Base-by-base conservation (phyloP, 1,140 invertebrate genomes). In the Odontomachus brunneus region DNA sequence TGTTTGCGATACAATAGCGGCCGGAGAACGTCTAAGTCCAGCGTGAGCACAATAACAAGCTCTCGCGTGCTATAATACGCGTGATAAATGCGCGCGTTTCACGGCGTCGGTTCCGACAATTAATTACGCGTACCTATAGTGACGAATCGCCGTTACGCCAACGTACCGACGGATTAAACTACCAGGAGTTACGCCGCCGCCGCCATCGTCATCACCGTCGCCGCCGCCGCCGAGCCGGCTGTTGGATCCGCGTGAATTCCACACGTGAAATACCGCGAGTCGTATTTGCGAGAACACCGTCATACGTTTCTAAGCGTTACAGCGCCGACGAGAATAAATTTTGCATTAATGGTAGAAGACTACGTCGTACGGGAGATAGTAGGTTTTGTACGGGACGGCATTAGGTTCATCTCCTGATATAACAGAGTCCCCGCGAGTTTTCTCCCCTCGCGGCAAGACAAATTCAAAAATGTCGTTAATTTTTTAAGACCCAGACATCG, bases 51-150 rank as follows among this genome's bases (percentile, higher is more conserved):
- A 71, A 71, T 80, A 80, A 69, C 65, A 51, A 57, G 29, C 53
- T 26, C 24, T 11, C 62, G 63, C 29, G 63, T 57, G 51, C 63
- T 44, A 80, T 85, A 87, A 87, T 87, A 84, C 84, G 66, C 67
- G 59, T 87, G 86, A 87, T 73, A 86, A 87, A 87, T 87, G 82
- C 82, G 74, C 73, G 86, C 73, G 74, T 86, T 83, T 83, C 84
- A 82, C 81, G 85, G 81, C 55, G 81, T 65, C 85, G 84, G 82
- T 72, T 29, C 67, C 73, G 81, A 73, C 82, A 81, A 87, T 87
- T 87, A 87, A 87, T 87, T 87, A 87, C 85, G 44, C 85, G 84
- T 74, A 69, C 71, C 75, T 82, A 62, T 71, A 62, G 85, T 80
- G 86, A 87, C 83, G 86, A 87, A 87, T 87, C 73, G 82, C 72